A percentile compares a stretch with the other conserved stretches of the same genome.
Evolutionary conservation across 1,140 invertebrate genomes (phyloP).

Genomic region (Solen grandis): DNA sequence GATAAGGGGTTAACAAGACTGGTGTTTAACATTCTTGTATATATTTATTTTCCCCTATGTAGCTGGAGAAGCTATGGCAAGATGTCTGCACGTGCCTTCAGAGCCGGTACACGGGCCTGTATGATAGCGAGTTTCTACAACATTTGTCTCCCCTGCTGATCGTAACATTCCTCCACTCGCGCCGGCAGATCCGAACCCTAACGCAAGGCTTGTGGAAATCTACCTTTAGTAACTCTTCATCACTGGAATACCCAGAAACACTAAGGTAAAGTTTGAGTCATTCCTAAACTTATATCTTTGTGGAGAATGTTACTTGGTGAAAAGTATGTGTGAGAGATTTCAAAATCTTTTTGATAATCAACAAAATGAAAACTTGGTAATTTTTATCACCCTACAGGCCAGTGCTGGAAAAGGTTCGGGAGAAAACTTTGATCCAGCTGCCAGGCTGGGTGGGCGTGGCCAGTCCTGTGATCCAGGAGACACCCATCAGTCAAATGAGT

Average conservation of each 20-base stretch:
- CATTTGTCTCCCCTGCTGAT: conserved; percentile 72
- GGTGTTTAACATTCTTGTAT: not conserved
- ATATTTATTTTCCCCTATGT: conserved; percentile 51
- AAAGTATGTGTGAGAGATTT: too few relatives aligned
- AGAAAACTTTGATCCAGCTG: conserved; percentile 67
- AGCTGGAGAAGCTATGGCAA: conserved; percentile 77
- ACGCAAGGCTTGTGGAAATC: conserved; percentile 73
- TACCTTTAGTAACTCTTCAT: conserved; percentile 67
- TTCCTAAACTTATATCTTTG: not conserved
- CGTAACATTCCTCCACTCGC: conserved; percentile 68
- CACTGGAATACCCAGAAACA: conserved; percentile 70
- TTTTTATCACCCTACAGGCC: conserved; percentile 60
- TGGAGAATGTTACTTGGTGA: too few relatives aligned
- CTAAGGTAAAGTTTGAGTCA: conserved; percentile 69
- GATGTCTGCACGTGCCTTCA: conserved; percentile 70
- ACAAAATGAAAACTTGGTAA: too few relatives aligned
- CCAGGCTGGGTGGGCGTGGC: conserved; percentile 69
- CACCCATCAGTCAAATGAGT: conserved; percentile 75
- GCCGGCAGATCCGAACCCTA: conserved; percentile 71
- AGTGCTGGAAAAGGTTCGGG: conserved; percentile 69
- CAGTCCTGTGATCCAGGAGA: conserved; percentile 70
- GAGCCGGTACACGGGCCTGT: conserved; percentile 65
- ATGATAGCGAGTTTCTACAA: conserved; percentile 73
- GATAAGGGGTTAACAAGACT: too few relatives aligned
- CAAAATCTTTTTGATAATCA: too few relatives aligned